A percentile compares a stretch with the other conserved stretches of the same genome.
Evolutionary conservation across 1,140 invertebrate genomes (phyloP).

Genomic region (Pollicipes pollicipes): DNA sequence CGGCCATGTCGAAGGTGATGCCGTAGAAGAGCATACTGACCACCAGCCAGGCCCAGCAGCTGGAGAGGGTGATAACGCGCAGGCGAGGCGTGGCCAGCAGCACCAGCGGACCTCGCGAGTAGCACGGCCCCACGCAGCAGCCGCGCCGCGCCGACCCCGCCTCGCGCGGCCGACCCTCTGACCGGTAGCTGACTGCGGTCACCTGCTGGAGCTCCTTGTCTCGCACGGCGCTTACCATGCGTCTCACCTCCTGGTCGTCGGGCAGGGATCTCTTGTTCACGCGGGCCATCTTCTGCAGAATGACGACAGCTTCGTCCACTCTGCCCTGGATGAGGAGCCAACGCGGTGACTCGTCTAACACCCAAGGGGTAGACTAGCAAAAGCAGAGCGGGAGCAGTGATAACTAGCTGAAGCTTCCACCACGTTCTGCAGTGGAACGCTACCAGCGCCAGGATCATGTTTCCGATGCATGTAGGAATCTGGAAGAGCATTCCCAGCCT

Average conservation of each 20-base stretch:
- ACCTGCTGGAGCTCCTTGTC: constrained; percentile 14
- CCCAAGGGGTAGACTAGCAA: constrained; percentile 65
- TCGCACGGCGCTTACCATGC: not conserved
- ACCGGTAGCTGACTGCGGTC: constrained; percentile 32
- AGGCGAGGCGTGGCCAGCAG: constrained; percentile 50
- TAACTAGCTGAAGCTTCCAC: constrained; percentile 49
- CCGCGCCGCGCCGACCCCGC: no score
- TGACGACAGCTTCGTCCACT: not conserved
- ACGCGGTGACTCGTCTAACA: constrained; percentile 21
- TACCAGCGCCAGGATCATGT: constrained; percentile 47
- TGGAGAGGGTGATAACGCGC: constrained; percentile 45
- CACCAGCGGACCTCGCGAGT: not conserved
- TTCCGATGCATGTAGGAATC: constrained; percentile 58
- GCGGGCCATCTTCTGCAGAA: not conserved
- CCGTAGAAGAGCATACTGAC: constrained; percentile 48
- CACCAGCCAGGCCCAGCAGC: constrained; percentile 57
- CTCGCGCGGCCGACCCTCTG: no score
- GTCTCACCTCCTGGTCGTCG: not conserved
- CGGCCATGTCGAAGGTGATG: constrained; percentile 54
- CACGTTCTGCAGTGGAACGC: constrained; percentile 55
- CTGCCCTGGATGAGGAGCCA: not conserved
- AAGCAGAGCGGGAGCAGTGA: constrained; percentile 48
- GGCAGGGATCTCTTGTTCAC: not conserved
- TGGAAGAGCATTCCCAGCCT: constrained; percentile 54
- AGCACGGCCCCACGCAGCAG: constrained; percentile 5